Base-by-base conservation (phyloP, 2,888 invertebrate genomes). In the Eugnorisma glareosa region DNA sequence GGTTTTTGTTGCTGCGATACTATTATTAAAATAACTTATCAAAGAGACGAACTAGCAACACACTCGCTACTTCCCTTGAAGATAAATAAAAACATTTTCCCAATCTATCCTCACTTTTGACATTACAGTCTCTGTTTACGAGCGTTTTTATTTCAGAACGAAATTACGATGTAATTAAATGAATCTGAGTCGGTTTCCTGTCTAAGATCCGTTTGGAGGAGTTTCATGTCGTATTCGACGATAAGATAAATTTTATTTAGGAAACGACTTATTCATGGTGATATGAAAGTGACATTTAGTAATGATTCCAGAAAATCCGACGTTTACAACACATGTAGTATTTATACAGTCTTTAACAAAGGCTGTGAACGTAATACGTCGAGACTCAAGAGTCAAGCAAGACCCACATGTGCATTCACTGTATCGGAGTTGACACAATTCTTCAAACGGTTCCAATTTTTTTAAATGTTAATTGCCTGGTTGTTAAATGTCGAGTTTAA, bases 81-180 rank as follows among this genome's bases (percentile, higher is more conserved):
- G 77, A 86, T 81, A 79, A 78, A 81, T 67, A 77, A 67, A 68
- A 51, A 64, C 57, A 71, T 64, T 68, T 73, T 77, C 69, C 24
- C 73, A 75, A 81, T 86, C 75, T 71, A 73, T 82, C 79, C 31
- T 84, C 78, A 75, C 78, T 79, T 81, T 81, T 74, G 74, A 78
- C 83, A 77, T 77, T 80, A 76, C 75, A 63, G 70, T 45, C 77
- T 73, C 75, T 70, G 83, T 89, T 89, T 86, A 89, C 84, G 88
- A 84, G 21, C 81, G 82, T 73, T 85, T 89, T 87, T 85, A 89
- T 87, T 79, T 79, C 77, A 67, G 80, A 79, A 80, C 72, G 77
- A 86, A 82, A 86, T 89, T 88, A 88, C 84, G 86, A 86, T 81
- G 85, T 85, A 89, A 93, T 90, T 91, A 92, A 92, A 90, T 89